Evolutionary conservation across 2,888 invertebrate species (phyloP).

Genomic region (Hanleya hanleyi): DNA sequence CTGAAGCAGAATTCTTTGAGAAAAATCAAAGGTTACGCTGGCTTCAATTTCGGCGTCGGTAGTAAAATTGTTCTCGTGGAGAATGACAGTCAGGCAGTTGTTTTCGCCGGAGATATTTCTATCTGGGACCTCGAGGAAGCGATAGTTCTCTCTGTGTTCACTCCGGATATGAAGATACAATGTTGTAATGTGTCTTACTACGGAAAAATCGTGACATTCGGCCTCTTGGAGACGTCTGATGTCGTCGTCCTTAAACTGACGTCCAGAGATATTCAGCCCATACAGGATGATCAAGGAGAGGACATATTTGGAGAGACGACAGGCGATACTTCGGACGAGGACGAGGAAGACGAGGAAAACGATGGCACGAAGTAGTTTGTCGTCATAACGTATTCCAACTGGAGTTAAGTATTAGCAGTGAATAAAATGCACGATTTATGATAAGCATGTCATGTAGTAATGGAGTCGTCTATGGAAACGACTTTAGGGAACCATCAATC

Average conservation of each 20-base stretch:
- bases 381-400: background rate
- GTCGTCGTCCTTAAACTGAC: conserved; percentile 55
- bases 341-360: conserved; percentile 52
- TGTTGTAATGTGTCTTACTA: conserved; percentile 58
- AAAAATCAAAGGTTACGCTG: conserved; percentile 57
- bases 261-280: conserved; percentile 36
- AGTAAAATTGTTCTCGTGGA: conserved; percentile 64
- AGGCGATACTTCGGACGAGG: conserved; percentile 49
- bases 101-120: conserved; percentile 68
- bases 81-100: conserved; percentile 55
- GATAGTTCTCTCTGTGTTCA: conserved; percentile 62
- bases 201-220: conserved; percentile 62
- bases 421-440: too few species aligned
- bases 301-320: conserved; percentile 59
- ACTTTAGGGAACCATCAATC: too few species aligned
- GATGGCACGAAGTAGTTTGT: background rate
- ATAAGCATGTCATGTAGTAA: too few species aligned
- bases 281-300: conserved; percentile 45
- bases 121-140: conserved; percentile 68
- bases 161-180: conserved; percentile 66
- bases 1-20: conserved; percentile 48
- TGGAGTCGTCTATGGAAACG: too few species aligned
- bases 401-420: too few species aligned
- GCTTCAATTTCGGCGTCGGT: conserved; percentile 54
- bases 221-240: conserved; percentile 63